phyloP scores from a whole-genome alignment of 2,888 invertebrate species.

The Agrotis puta region DNA sequence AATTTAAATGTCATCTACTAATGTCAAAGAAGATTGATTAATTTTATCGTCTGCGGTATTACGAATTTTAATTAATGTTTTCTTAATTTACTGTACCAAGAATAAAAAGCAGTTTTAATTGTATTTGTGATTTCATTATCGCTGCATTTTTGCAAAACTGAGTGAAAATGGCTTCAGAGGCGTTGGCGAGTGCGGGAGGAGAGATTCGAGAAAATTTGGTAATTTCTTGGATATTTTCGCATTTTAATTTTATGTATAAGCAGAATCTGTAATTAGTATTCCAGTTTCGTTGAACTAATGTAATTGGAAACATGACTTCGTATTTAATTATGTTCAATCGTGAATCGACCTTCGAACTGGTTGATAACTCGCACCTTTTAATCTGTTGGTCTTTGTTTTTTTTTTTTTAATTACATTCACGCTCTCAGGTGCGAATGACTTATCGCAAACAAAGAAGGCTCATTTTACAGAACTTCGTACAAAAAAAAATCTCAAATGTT shows the following conservation, averaged over 20 bases:
- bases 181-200: slow-evolving; percentile 74
- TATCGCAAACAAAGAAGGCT: neutral
- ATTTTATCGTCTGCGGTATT: slow-evolving; percentile 37
- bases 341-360: slow-evolving; percentile 74
- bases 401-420: slow-evolving; percentile 41
- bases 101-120: slow-evolving; percentile 27
- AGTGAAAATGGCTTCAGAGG: slow-evolving; percentile 81
- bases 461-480: neutral
- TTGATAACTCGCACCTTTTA: slow-evolving; percentile 24
- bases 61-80: slow-evolving; percentile 36
- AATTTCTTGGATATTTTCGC: slow-evolving; percentile 55
- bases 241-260: slow-evolving; percentile 27
- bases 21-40: slow-evolving; percentile 57
- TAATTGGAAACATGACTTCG: slow-evolving; percentile 26
- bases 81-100: slow-evolving; percentile 27
- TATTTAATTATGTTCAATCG: slow-evolving; percentile 51
- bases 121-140: slow-evolving; percentile 19
- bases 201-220: slow-evolving; percentile 88
- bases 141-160: slow-evolving; percentile 16
- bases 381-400: slow-evolving; percentile 41
- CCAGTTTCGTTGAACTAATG: slow-evolving; percentile 27
- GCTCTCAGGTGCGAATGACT: slow-evolving; percentile 5
- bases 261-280: slow-evolving; percentile 37
- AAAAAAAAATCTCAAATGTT: neutral
- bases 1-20: slow-evolving; percentile 40